Evolutionary conservation across 2,113 vertebrate species (phyloP).

Genomic region (Bubalus kerabau): DNA sequence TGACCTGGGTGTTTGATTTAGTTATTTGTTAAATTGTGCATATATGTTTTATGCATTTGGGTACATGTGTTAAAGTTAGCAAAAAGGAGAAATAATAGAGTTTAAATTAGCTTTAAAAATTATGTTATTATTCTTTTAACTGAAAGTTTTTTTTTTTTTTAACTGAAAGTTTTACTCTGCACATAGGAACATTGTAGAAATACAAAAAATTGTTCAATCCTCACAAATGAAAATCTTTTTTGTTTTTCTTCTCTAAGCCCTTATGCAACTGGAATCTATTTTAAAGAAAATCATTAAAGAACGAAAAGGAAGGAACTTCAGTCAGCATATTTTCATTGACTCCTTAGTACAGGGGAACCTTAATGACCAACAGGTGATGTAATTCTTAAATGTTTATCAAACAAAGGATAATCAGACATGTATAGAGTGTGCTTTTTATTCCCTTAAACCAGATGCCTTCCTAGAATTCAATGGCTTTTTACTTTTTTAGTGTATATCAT

Average conservation of each 20-base stretch:
- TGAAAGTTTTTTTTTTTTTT: conserved; percentile 11
- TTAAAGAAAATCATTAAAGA: conserved; percentile 89
- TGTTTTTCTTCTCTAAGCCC: conserved; percentile 80
- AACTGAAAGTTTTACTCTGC: conserved; percentile 7
- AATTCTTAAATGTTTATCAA: conserved; percentile 22
- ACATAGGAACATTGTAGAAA: not conserved
- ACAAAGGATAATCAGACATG: not conserved
- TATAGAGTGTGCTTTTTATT: not conserved
- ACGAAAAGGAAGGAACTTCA: conserved; percentile 81
- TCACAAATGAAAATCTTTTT: conserved; percentile 46
- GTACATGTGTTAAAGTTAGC: conserved; percentile 1
- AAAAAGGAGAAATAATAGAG: not conserved
- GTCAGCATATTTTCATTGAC: conserved; percentile 87
- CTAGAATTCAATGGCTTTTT: not conserved
- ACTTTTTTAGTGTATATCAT: not conserved
- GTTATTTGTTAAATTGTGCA: not conserved
- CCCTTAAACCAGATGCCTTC: not conserved
- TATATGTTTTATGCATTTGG: not conserved
- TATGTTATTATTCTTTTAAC: not conserved
- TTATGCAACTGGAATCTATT: conserved; percentile 89
- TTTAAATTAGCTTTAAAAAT: conserved; percentile 27
- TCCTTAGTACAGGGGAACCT: conserved; percentile 88
- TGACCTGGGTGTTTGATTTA: not conserved
- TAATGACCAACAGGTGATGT: conserved; percentile 90
- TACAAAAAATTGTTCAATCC: not conserved